Evolutionary conservation across 37 sponge, comb jelly and placozoan species (phyloP), one percentile per base, ranked within the genome.

Genomic region (Agelas oroides): DNA sequence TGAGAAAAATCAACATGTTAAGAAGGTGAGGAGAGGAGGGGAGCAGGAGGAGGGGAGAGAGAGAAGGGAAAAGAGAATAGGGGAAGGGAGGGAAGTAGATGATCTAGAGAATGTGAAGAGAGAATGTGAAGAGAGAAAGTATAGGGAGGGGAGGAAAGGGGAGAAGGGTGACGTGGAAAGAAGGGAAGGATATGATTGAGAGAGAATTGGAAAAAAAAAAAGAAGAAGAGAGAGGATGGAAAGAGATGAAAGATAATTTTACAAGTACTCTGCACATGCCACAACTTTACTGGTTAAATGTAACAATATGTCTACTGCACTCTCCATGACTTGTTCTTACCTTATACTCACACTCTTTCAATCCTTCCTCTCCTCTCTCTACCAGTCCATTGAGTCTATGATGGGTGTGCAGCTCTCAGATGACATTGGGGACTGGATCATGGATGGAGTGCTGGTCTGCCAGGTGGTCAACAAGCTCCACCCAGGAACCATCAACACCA

Each of bases 371-470:
- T 46, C 46, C 46, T 12, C 46, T 12, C 8, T 3, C 46, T 12
- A 3, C 2, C 41, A 93, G 93, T n/a, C 56, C 28, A 39, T 94
- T 40, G 94, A 94, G 77, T 60, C 32, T 1, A 38, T 94, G 46
- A 56, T 94, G n/a, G 84, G 72, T 0, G 56, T 84, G 5, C 33
- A 77, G 37, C 20, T 94, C 18, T 23, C 71, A 0, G 88, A 94
- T n/a, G 94, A 94, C 58, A 41, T 94, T 6, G 80, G 86, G 14
- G 84, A 73, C 12, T 64, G 75, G 65, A 65, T 94, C 18, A 39
- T 30, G 14, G 94, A 94, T 70, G 94, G 94, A 17, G 85, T 90
- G 15, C 30, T 89, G 32, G 81, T 90, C 30, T 94, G 94, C 80
- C 78, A 87, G 59, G 76, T 94, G 31, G 82, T 94, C 52, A 90